Conservation (phyloP, 2,797 vertebrate genomes). For the Lerista edwardsae region DNA sequence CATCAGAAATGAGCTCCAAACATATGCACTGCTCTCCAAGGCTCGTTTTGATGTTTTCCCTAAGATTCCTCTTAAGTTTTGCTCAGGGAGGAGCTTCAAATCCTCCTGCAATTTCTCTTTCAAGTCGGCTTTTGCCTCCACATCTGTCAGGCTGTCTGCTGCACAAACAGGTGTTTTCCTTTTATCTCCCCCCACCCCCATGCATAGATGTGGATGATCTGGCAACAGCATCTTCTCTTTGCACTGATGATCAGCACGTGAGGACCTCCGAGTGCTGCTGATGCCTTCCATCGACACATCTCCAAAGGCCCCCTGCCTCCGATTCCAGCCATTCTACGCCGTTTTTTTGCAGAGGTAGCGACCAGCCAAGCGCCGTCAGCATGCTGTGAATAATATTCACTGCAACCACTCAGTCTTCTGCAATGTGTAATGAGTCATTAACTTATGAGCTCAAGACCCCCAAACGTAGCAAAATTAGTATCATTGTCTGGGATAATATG, state of each 20-base stretch:
- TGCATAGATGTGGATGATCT: neutral
- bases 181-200: neutral
- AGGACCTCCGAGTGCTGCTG: neutral
- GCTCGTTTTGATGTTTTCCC: too few species aligned
- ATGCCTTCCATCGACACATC: neutral
- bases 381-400: neutral
- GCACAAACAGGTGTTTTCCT: too few species aligned
- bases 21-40: too few species aligned
- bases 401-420: conserved; percentile 37
- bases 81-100: neutral
- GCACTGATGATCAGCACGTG: neutral
- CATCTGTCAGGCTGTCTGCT: neutral
- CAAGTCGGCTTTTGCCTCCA: neutral
- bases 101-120: neutral
- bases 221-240: neutral
- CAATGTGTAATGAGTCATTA: conserved; percentile 33
- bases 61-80: neutral
- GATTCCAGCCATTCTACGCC: neutral
- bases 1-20: too few species aligned
- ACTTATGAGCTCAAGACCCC: conserved; percentile 33
- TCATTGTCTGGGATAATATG: conserved; percentile 51
- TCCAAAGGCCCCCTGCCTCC: neutral
- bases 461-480: conserved; percentile 39
- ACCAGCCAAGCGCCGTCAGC: conserved; percentile 31
- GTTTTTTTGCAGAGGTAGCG: neutral